Evolutionary conservation across 1,140 invertebrate species (phyloP).

Genomic region (Pectinophora gossypiella): DNA sequence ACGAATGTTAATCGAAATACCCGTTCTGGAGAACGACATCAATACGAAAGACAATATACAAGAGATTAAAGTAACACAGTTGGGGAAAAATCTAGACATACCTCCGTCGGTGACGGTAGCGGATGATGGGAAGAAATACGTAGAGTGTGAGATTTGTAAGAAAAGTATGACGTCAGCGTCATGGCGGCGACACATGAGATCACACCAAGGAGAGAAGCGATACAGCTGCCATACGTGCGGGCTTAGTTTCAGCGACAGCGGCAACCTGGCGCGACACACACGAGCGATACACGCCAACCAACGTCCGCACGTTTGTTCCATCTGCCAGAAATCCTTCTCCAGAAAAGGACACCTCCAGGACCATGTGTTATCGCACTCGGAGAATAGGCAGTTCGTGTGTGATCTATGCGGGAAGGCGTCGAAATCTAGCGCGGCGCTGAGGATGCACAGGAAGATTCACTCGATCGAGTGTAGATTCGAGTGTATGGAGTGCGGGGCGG

Average conservation of each 20-base stretch:
- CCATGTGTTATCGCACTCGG: constrained; percentile 71
- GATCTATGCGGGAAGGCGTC: constrained; percentile 44
- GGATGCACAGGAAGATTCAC: constrained; percentile 44
- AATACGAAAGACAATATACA: neutral
- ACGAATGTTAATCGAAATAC: no score
- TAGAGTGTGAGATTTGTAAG: constrained; percentile 65
- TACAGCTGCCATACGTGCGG: constrained; percentile 47
- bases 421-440: constrained; percentile 38
- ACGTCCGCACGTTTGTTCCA: constrained; percentile 69
- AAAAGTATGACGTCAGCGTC: constrained; percentile 60
- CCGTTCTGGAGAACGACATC: no score
- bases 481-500: constrained; percentile 54
- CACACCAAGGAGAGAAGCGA: constrained; percentile 22
- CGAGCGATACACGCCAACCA: constrained; percentile 63
- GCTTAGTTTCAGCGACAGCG: constrained; percentile 50
- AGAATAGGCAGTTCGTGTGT: constrained; percentile 77
- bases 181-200: constrained; percentile 32
- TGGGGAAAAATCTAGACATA: constrained; percentile 7
- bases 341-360: constrained; percentile 60
- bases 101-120: constrained; percentile 6
- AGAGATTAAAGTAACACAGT: neutral
- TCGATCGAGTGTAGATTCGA: constrained; percentile 12
- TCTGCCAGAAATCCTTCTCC: constrained; percentile 71
- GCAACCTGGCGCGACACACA: constrained; percentile 70
- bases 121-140: constrained; percentile 40